Evolutionary conservation across 2,888 invertebrate genomes (phyloP), one percentile per base, ranked within the genome.

Genomic region (Xestoiulus laeticollis): DNA sequence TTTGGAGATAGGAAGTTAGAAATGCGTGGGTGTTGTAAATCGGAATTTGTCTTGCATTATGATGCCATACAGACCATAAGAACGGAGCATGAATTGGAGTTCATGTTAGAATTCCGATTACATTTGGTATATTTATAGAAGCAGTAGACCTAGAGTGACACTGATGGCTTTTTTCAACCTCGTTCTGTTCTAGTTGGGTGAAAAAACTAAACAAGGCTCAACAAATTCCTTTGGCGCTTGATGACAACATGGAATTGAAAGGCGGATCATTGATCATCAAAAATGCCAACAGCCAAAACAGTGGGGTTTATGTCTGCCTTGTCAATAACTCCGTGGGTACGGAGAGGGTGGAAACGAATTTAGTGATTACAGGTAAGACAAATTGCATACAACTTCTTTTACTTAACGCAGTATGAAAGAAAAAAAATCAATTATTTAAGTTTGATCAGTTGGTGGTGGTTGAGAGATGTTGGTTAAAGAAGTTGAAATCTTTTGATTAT

Each of bases 271-370:
- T 99, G 90, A 96, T 98, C 90, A 97, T 99, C 90, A 95, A 96
- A 90, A 96, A 97, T 91, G 97, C 98, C n/a, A 95, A 96, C 91
- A 97, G 97, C 84, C 96, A 96, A 91, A 98, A 99, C 92, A 97
- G 97, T 89, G 98, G 98, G 91, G 96, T 97, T 93, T 99, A 98
- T 92, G 93, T 97, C 89, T 98, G 98, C 92, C 96, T 98, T 89
- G 98, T 98, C 0, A 97, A 97, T 91, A 99, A 99, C 92, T 96
- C 97, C 0, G 97, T 98, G 85, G 98, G 98, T 48, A 91, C 96
- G 26, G 97, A 98, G 92, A 96, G 96, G 90, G 97, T 97, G 0
- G 97, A 97, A 92, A 98, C 98, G 2, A 97, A 97, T 6, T 93
- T 98, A n/a, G 97, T 97, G 16, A 98, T 98, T 0, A 98, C 97